Base-by-base conservation (phyloP, 2,888 invertebrate genomes). In the Hypselothyrea guttata region DNA sequence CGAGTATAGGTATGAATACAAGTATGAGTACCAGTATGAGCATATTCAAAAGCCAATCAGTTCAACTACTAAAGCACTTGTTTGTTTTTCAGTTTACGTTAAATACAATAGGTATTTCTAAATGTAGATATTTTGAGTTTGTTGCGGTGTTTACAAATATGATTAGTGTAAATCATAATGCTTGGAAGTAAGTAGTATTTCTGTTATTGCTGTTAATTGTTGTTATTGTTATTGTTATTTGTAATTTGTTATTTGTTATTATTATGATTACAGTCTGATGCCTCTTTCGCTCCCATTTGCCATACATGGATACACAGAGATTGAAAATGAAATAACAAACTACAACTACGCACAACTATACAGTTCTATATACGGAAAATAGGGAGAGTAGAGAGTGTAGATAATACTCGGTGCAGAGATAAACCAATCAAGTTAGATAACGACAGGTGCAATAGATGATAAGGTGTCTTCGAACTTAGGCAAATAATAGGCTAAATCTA, bases 231-330 rank as follows among this genome's bases (percentile, higher is more conserved):
- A 46, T n/a, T 49, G 38, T 22, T 22, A 22, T 22, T n/a, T n/a
- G n/a, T n/a, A n/a, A 22, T 22, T 22, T 5, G 22, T 22, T 22
- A 22, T 22, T 54, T 49, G 37, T 66, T 71, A 65, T 78, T 81
- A 72, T 76, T 73, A 69, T 81, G 67, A 72, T 81, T 81, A 73
- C 66, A 84, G 88, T 87, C 87, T 87, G 87, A 87, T 87, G 77
- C 78, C 86, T 87, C 87, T 88, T 87, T 87, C 88, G 86, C 87
- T 87, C 88, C 87, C 88, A 88, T 84, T 88, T 85, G 84, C 86
- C 87, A 86, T 86, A 86, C 86, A 84, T 82, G 81, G 65, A 68
- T 81, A 81, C 69, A 85, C 73, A 86, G 22, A 22, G 22, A 22
- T 22, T 22, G 22, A 70, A 75, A 56, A 56, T 40, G 48, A 31